Evolutionary conservation across 2,888 invertebrate species (phyloP), one percentile per base, ranked within the genome.

Genomic region (Mechanitis messenoides): DNA sequence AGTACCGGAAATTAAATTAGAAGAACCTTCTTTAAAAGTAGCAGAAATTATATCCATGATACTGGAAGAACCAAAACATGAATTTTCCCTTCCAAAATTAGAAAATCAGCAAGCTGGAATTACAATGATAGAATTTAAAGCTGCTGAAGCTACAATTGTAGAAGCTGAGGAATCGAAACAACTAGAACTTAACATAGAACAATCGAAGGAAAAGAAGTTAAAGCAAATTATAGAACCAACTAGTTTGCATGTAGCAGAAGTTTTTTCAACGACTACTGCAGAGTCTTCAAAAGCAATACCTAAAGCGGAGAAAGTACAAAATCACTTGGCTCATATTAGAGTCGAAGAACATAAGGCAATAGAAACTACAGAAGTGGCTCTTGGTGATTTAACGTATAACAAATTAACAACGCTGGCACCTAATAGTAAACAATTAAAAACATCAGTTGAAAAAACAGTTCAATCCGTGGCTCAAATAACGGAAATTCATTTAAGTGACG

Each of bases 111-210:
- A 62, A 55, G 64, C 59, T 7, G 59, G 58, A 9, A 58, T 68
- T 35, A 56, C 60, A 56, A 55, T 69, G 11, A 42, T 63, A 53
- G 64, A 68, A 56, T 56, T 64, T 9, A 67, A 65, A 62, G 67
- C 63, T 7, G 53, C 65, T 20, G 64, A 67, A 63, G 57, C 58
- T 35, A 33, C 35, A 3, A 45, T 45, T 59, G 28, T 59, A 45
- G 20, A 55, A 33, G 53, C 58, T 45, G 45, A 53, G 45, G 63
- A 60, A 11, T 46, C 55, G 50, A 46, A 45, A 28, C 28, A 53
- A 47, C 12, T 47, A 47, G 33, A 59, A 57, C 35, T 20, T 31
- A 55, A 55, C 20, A 33, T 55, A 20, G 55, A 55, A 55, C 31
- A 20, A n/a, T 20, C n/a, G 38, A 38, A 38, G 6, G 33, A 38